phyloP scores from a whole-genome alignment of 1,140 invertebrate genomes.

The Muscidifurax raptorellus region DNA sequence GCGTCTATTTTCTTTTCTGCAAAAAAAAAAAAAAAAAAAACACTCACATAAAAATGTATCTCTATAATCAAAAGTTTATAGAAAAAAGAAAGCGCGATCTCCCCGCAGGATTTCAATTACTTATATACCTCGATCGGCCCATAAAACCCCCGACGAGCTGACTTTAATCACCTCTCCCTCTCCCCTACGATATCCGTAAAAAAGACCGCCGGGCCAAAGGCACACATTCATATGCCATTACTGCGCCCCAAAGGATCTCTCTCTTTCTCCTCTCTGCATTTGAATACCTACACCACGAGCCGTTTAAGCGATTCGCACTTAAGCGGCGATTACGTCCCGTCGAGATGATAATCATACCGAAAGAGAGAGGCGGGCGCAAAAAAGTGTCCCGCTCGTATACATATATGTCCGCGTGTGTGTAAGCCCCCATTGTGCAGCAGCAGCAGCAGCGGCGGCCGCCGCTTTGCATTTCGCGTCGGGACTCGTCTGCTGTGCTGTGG shows the following conservation, averaged over 20 bases:
- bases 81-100: too few species aligned
- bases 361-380: slow-evolving; percentile 6
- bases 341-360: slow-evolving; percentile 31
- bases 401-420: background rate
- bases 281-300: background rate
- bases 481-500: background rate
- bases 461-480: slow-evolving; percentile 1
- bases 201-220: background rate
- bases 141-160: background rate
- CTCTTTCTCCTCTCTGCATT: background rate
- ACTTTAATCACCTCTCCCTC: background rate
- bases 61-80: background rate
- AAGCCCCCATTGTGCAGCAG: background rate
- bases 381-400: slow-evolving; percentile 1
- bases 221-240: background rate
- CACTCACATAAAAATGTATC: background rate
- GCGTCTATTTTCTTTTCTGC: background rate
- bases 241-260: background rate
- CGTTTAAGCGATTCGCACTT: slow-evolving; percentile 30
- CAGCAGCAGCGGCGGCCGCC: background rate
- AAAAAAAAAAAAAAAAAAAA: too few species aligned
- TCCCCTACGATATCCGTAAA: background rate
- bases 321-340: slow-evolving; percentile 17
- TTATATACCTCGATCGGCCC: background rate
- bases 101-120: background rate